Conservation (phyloP, 2,888 invertebrate species). For the Oligia strigilis region DNA sequence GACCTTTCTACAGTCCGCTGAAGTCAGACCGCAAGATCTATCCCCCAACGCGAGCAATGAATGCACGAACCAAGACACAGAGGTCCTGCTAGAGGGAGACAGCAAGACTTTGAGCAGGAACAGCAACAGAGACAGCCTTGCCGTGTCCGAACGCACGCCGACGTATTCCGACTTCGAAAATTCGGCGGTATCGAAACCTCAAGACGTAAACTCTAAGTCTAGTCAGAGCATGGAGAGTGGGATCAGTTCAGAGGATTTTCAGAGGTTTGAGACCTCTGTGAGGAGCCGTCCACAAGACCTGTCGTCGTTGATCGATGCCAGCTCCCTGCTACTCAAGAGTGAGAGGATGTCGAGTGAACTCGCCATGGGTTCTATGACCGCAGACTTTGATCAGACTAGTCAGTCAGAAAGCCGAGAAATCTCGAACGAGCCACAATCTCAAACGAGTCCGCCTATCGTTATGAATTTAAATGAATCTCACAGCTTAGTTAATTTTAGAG, state of each 20-base stretch:
- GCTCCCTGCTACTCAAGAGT: conserved; percentile 77
- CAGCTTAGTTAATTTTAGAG: conserved; percentile 73
- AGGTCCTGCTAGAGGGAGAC: conserved; percentile 76
- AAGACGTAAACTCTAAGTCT: conserved; percentile 77
- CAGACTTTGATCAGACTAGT: conserved; percentile 70
- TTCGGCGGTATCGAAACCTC: conserved; percentile 79
- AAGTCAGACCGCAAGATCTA: conserved; percentile 81
- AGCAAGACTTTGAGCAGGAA: conserved; percentile 73
- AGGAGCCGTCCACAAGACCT: conserved; percentile 82
- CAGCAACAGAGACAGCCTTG: conserved; percentile 73
- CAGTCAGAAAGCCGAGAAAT: conserved; percentile 65
- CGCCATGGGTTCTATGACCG: conserved; percentile 66
- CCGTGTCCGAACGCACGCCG: conserved; percentile 72
- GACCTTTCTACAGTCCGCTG: conserved; percentile 80
- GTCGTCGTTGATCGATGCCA: conserved; percentile 80
- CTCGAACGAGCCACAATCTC: conserved; percentile 70
- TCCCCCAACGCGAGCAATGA: conserved; percentile 70
- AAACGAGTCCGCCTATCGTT: conserved; percentile 77
- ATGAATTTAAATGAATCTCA: conserved; percentile 86
- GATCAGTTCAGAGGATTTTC: conserved; percentile 81
- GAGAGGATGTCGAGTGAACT: conserved; percentile 79
- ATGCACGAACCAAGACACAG: conserved; percentile 69
- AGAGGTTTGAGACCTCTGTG: conserved; percentile 79
- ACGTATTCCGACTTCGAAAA: conserved; percentile 82
- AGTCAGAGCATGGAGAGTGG: conserved; percentile 79